Evolutionary conservation across 2,113 vertebrate genomes (phyloP), one percentile per base, ranked within the genome.

Genomic region (Paradisaea rubra): DNA sequence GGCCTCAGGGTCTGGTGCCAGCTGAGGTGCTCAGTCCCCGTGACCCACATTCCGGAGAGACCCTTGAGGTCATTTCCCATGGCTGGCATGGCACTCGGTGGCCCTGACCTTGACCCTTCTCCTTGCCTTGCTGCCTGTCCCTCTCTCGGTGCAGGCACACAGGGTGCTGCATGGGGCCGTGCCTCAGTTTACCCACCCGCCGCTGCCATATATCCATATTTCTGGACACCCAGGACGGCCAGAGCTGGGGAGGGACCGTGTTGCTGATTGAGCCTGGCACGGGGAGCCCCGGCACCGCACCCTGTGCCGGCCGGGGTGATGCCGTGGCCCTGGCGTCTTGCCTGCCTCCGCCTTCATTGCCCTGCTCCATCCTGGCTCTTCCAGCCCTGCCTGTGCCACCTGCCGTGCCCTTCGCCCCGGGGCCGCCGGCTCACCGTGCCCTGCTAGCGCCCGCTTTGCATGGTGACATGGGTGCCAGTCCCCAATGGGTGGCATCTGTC

Each of bases 161-260:
- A 1, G 53, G 35, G 57, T 33, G 54, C 65, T 44, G 60, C 0
- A 0, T 3, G 2, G 50, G 61, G 49, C 59, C 0, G 9, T 93
- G 89, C 94, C 89, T 95, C 89, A 59, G 83, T 96, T 96, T 95
- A n/a, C 96, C 89, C 27, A 3, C 3, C 0, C 18, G 0, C 31
- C 0, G 0, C 23, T 70, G 22, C 18, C 2, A 1, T 15, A 0
- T 33, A 21, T 24, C 54, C 5, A 0, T n/a, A 17, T 57, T 78
- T 49, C 42, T 44, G 37, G 37, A 12, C 25, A 5, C 19, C 7
- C 13, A 23, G 60, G 6, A 21, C 4, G 0, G 2, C 39, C 0
- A 0, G 47, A 8, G 7, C 35, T 24, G 50, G 60, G 52, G 9
- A 45, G 45, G 37, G 33, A 42, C 11, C 0, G 0, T 13, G 20